phyloP scores from a whole-genome alignment of 37 sponge, comb jelly and placozoan species.

The Beroe ovata region DNA sequence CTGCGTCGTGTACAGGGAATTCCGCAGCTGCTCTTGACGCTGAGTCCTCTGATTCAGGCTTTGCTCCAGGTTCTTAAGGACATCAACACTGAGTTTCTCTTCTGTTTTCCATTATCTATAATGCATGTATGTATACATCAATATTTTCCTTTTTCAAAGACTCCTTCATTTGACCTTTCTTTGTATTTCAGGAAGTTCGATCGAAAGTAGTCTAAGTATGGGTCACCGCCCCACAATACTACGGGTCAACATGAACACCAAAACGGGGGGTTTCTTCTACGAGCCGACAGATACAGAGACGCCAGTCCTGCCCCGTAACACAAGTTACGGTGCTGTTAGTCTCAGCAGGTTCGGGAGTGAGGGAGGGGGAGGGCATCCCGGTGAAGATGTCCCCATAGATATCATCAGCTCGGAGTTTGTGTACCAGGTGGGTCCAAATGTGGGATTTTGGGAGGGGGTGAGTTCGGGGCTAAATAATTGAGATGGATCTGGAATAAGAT shows the following conservation, averaged over 20 bases:
- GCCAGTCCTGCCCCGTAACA: neutral
- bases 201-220: neutral
- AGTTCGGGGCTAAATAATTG: too few species aligned
- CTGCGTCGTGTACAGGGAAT: neutral
- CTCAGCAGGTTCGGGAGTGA: neutral
- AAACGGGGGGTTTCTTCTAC: slow-evolving; percentile 59
- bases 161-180: neutral
- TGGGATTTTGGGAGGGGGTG: too few species aligned
- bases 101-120: too few species aligned
- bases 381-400: slow-evolving; percentile 2
- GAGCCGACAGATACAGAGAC: neutral
- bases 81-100: too few species aligned
- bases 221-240: neutral
- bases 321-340: neutral
- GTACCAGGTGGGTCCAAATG: slow-evolving; percentile 49
- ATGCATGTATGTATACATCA: too few species aligned
- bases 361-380: neutral
- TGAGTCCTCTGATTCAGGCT: neutral
- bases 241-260: slow-evolving; percentile 26
- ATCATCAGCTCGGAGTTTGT: slow-evolving; percentile 28
- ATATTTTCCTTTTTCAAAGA: neutral
- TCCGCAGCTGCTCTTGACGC: neutral
- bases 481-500: too few species aligned
- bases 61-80: neutral
- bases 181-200: neutral